Percentiles rank a stretch among this genome's conserved stretches.
Evolutionary conservation across 2,888 invertebrate genomes (phyloP).

Genomic region (Lissocephala sabroskyi): DNA sequence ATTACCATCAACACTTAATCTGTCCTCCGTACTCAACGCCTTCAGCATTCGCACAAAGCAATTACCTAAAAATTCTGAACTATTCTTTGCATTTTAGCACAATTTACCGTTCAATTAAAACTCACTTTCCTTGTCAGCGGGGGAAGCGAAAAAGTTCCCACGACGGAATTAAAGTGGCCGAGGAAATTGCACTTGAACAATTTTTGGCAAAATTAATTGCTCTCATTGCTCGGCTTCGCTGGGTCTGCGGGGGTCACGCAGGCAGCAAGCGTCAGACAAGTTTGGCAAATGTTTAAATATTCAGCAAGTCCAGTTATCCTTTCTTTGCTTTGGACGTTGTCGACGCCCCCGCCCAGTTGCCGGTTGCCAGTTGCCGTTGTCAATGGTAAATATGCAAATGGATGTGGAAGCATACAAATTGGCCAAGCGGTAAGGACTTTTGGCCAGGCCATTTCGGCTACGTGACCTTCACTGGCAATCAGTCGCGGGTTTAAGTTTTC

Average conservation of each 20-base stretch:
- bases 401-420: slow-evolving; percentile 58
- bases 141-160: neutral
- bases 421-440: slow-evolving; percentile 39
- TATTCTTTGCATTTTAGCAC: slow-evolving; percentile 32
- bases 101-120: slow-evolving; percentile 56
- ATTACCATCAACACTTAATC: too few relatives aligned
- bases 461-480: slow-evolving; percentile 15
- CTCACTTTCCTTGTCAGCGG: slow-evolving; percentile 23
- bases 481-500: too few relatives aligned
- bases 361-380: too few relatives aligned
- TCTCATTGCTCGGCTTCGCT: slow-evolving; percentile 37
- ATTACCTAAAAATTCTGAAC: slow-evolving; percentile 34
- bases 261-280: too few relatives aligned
- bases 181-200: slow-evolving; percentile 42
- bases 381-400: slow-evolving; percentile 49
- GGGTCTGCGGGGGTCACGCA: too few relatives aligned
- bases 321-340: too few relatives aligned
- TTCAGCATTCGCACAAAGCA: slow-evolving; percentile 26
- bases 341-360: too few relatives aligned
- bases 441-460: slow-evolving; percentile 1
- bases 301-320: slow-evolving; percentile 16
- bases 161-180: slow-evolving; percentile 26
- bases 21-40: too few relatives aligned
- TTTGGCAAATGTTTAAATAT: slow-evolving; percentile 44
- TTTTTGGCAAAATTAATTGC: slow-evolving; percentile 52